Evolutionary conservation across 2,113 vertebrate species (phyloP), one percentile per base, ranked within the genome.

Genomic region (Chaetodon auriga): DNA sequence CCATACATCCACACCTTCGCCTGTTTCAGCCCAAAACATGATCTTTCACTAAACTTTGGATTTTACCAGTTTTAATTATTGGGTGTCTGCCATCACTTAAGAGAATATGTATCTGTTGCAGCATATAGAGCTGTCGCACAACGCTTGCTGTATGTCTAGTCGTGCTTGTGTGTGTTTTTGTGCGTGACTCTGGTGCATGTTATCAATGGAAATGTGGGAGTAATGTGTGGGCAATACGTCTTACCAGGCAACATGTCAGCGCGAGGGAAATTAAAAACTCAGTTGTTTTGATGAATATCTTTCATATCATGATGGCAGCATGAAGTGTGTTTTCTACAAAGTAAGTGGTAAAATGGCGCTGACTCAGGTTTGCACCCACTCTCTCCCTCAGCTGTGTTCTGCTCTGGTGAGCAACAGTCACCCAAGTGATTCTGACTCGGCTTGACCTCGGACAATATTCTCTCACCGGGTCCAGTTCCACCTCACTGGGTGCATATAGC

Each of bases 401-500:
- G 93, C 91, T 90, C 86, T 77, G 72, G 30, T 89, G 90, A 91
- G 90, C 87, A 92, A 85, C 81, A 88, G 86, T 82, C 90, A 86
- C 80, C 84, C 93, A 86, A 92, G 87, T 87, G 94, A 93, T 95
- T 93, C 88, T 95, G 93, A 95, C 82, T 88, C 18, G 90, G 87
- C 86, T 87, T 91, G 84, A 93, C 89, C 87, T 64, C 49, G 83
- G 88, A 95, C 94, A 96, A 75, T 43, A 61, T 87, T 93, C 79
- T 93, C 92, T 92, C 86, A 91, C 84, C 62, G 83, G 87, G 94
- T 96, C 90, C 91, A 87, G 86, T 96, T 96, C 95, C 93, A 92
- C 89, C 84, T 96, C 84, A 54, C 80, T 95, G 92, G 81, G 85
- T 93, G 90, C 93, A 93, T 90, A 86, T 84, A 68, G 89, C 90